These are phyloP conservation scores for Pachycephala philippinensis DNA, from an alignment of 2,113 vertebrate genomes.

Conservation along the genomic window DNA sequence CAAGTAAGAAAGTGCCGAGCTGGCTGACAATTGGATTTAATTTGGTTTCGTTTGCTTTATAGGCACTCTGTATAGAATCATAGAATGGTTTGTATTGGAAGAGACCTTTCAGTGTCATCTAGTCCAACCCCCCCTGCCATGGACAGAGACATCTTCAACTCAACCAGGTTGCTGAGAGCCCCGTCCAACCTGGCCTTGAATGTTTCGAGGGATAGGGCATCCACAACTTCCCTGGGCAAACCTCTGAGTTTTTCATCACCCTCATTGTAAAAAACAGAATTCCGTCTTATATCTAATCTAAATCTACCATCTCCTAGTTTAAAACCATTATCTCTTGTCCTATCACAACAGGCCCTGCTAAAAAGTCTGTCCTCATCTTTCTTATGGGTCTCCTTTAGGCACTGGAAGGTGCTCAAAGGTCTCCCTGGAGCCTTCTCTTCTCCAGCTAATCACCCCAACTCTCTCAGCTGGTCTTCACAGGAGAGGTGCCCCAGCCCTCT, in stretches of 20 bases:
- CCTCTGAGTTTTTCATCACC: neutral
- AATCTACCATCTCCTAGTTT: neutral
- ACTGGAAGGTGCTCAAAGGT: neutral
- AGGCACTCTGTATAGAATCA: neutral
- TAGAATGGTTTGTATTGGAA: neutral
- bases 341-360: neutral
- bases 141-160: neutral
- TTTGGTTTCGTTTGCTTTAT: neutral
- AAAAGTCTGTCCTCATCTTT: neutral
- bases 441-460: neutral
- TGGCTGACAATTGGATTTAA: neutral
- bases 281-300: neutral
- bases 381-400: neutral
- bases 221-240: neutral
- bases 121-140: no score
- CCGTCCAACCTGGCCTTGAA: rapidly evolving
- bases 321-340: neutral
- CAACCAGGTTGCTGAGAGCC: neutral
- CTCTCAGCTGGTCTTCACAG: neutral
- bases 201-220: neutral
- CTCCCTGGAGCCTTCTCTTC: neutral
- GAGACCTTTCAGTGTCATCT: neutral
- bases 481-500: neutral
- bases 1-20: neutral
- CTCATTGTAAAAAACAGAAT: neutral